phyloP scores from a whole-genome alignment of 2,113 vertebrate species.

The Herpailurus yagouaroundi region DNA sequence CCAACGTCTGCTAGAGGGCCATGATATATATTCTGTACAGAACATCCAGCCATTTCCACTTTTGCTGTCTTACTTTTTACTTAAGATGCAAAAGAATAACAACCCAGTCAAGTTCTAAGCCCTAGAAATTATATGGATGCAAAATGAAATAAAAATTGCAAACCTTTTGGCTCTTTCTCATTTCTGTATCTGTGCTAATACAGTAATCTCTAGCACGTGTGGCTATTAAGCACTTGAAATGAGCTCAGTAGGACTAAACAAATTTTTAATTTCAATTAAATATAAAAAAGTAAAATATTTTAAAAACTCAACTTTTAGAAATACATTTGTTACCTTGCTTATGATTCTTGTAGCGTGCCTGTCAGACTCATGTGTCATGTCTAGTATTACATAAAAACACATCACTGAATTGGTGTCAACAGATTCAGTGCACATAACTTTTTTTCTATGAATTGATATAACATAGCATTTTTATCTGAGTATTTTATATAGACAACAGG shows the following conservation, averaged over 20 bases:
- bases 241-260: not conserved
- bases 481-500: constrained; percentile 2
- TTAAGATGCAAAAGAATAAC: not conserved
- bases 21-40: not conserved
- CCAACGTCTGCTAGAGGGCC: not conserved
- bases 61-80: constrained; percentile 28
- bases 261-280: not conserved
- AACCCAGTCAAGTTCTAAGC: not conserved
- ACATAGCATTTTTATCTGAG: not conserved
- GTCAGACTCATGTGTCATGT: not conserved
- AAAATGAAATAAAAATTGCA: constrained; percentile 15
- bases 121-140: not conserved
- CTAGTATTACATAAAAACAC: not conserved
- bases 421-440: constrained; percentile 6
- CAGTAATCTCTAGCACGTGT: not conserved
- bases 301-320: not conserved
- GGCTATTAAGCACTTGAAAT: not conserved
- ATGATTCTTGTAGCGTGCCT: not conserved
- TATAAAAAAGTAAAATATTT: not conserved
- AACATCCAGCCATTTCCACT: not conserved
- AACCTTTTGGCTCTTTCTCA: not conserved
- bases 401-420: not conserved
- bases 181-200: not conserved
- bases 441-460: not conserved
- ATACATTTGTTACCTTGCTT: not conserved